phyloP scores from a whole-genome alignment of 2,113 vertebrate genomes.

The Pituophis catenifer region DNA sequence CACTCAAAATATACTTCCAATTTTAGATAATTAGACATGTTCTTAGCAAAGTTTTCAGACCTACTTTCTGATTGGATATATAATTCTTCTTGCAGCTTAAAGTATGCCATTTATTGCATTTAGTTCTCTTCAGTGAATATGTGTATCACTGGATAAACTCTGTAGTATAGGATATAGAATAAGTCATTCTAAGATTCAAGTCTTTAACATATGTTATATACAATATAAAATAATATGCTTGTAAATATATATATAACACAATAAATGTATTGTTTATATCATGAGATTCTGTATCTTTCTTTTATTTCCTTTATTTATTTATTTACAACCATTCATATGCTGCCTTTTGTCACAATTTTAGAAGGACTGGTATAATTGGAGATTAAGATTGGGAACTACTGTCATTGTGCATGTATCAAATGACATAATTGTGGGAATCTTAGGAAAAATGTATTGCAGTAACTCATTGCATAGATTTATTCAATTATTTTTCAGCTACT shows the following conservation, averaged over 20 bases:
- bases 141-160: neutral
- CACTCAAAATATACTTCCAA: slow-evolving; percentile 32
- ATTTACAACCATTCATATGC: too few species aligned
- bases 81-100: slow-evolving; percentile 22
- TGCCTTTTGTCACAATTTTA: too few species aligned
- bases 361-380: too few species aligned
- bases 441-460: slow-evolving; percentile 14
- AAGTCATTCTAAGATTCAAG: neutral
- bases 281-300: too few species aligned
- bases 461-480: slow-evolving; percentile 18
- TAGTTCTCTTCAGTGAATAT: neutral
- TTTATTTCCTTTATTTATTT: too few species aligned
- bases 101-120: slow-evolving; percentile 25
- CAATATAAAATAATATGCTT: neutral
- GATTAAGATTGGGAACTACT: too few species aligned
- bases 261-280: neutral
- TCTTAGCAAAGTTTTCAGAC: slow-evolving; percentile 41
- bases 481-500: slow-evolving; percentile 19
- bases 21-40: slow-evolving; percentile 28
- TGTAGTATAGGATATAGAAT: neutral
- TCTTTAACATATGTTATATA: neutral
- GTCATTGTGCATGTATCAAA: slow-evolving; percentile 34
- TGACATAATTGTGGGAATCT: slow-evolving; percentile 16
- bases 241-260: neutral
- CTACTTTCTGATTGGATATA: slow-evolving; percentile 36